These are phyloP conservation scores for Acanthiza pusilla DNA, from an alignment of 2,797 vertebrate species.

Conservation along the genomic window DNA sequence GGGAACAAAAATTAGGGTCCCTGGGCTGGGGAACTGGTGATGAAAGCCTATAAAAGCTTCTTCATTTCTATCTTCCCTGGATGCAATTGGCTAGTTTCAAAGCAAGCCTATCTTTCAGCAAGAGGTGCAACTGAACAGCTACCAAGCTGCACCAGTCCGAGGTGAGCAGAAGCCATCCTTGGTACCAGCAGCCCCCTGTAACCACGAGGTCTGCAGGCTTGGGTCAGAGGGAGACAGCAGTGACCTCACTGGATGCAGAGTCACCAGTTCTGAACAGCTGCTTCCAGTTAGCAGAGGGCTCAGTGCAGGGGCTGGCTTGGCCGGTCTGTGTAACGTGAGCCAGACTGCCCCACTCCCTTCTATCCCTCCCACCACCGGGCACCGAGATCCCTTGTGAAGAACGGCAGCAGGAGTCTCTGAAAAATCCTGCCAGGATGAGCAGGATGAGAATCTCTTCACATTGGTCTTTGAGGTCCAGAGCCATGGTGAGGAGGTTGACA, in stretches of 20 bases:
- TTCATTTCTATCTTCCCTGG: background rate
- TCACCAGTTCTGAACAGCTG: slow-evolving; percentile 71
- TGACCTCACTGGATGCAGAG: slow-evolving; percentile 52
- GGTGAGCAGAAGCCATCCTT: background rate
- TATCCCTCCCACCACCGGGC: background rate
- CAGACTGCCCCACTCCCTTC: background rate
- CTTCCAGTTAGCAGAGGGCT: slow-evolving; percentile 74
- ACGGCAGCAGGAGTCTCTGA: background rate
- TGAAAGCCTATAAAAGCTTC: background rate
- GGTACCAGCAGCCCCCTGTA: background rate
- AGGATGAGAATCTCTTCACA: background rate
- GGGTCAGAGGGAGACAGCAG: background rate
- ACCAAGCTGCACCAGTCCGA: background rate
- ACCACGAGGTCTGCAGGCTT: background rate
- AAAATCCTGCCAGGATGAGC: background rate
- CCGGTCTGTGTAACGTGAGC: slow-evolving; percentile 24
- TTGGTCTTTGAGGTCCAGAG: background rate
- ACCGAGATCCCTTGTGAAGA: background rate
- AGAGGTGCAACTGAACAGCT: background rate
- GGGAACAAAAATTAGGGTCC: background rate
- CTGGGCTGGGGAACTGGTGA: background rate
- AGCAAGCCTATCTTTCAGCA: background rate
- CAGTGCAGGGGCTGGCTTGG: slow-evolving; percentile 37
- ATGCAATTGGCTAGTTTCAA: background rate
- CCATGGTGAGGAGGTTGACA: background rate